These are phyloP conservation scores for Zeus faber DNA, from an alignment of 2,113 vertebrate species.

Conservation along the genomic window DNA sequence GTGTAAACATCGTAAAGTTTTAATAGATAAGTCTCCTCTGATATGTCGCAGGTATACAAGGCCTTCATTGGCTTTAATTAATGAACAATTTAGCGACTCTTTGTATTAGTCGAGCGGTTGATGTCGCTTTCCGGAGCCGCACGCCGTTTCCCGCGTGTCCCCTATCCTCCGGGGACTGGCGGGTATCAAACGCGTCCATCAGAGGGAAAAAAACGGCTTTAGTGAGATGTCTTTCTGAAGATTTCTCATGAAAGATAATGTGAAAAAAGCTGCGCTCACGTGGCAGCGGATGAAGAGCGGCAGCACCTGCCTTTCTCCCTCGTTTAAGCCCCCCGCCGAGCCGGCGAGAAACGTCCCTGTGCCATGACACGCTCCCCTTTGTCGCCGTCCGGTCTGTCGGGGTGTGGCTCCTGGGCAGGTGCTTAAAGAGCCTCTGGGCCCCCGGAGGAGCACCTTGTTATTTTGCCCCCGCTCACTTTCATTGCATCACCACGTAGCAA, in stretches of 20 bases:
- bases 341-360: slow-evolving; percentile 23
- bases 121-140: slow-evolving; percentile 2
- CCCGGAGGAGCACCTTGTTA: slow-evolving; percentile 28
- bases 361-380: slow-evolving; percentile 21
- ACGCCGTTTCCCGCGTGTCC: too few relatives aligned
- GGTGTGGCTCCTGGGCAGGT: slow-evolving; percentile 32
- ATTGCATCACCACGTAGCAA: slow-evolving; percentile 36
- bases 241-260: slow-evolving; percentile 23
- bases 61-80: slow-evolving; percentile 13
- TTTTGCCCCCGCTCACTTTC: slow-evolving; percentile 34
- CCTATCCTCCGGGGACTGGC: slow-evolving; percentile 12
- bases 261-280: slow-evolving; percentile 13
- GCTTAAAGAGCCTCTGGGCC: too few relatives aligned
- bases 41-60: too few relatives aligned
- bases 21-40: too few relatives aligned
- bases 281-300: background rate
- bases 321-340: slow-evolving; percentile 34
- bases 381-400: slow-evolving; percentile 27
- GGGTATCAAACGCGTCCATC: slow-evolving; percentile 31
- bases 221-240: slow-evolving; percentile 23
- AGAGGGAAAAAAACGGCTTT: slow-evolving; percentile 19
- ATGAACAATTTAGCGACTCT: slow-evolving; percentile 21
- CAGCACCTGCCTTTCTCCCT: slow-evolving; percentile 2
- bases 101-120: slow-evolving; percentile 21
- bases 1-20: too few relatives aligned